Evolutionary conservation across 2,113 vertebrate species (phyloP), one percentile per base, ranked within the genome.

Genomic region (Paracanthobrama guichenoti): DNA sequence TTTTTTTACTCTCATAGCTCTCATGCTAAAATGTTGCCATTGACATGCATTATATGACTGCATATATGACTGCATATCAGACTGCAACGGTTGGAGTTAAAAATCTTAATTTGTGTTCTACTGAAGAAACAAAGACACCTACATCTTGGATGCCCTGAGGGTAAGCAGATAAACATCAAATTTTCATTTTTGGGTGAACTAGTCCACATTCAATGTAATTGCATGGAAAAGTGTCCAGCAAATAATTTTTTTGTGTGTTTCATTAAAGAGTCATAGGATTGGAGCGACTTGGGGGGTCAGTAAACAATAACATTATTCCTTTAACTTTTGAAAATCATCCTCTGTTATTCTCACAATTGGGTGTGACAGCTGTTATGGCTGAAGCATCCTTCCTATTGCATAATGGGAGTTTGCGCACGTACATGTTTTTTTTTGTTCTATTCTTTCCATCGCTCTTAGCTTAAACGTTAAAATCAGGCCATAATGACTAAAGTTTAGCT

Each of bases 401-500:
- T 50, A 69, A 79, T 13, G 46, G 62, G 6, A 81, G 24, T 48
- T 48, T 48, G 12, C 1, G 46, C 46, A 48, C 46, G 13, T 4
- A 13, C n/a, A n/a, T n/a, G n/a, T n/a, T n/a, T n/a, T n/a, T 48
- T 13, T 48, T 48, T 48, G 46, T 13, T 48, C 46, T 48, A 1
- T 48, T 48, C 46, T 48, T 48, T 48, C 46, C 50, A 53, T 53
- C 50, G 16, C 6, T 53, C 50, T 16, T 6, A 53, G 50, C 16
- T 18, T 53, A 18, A 48, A 89, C 90, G 86, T 89, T 90, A 86
- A 88, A 83, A 87, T 90, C 76, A 82, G 88, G 77, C 84, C 74
- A 86, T 84, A 77, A 53, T 14, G 44, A 81, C 74, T 16, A 77
- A 77, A 74, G 60, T 71, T 74, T 86, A 86, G 75, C 84, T 85